Base-by-base conservation (phyloP, 2,888 invertebrate species). In the Drosophila ezoana region DNA sequence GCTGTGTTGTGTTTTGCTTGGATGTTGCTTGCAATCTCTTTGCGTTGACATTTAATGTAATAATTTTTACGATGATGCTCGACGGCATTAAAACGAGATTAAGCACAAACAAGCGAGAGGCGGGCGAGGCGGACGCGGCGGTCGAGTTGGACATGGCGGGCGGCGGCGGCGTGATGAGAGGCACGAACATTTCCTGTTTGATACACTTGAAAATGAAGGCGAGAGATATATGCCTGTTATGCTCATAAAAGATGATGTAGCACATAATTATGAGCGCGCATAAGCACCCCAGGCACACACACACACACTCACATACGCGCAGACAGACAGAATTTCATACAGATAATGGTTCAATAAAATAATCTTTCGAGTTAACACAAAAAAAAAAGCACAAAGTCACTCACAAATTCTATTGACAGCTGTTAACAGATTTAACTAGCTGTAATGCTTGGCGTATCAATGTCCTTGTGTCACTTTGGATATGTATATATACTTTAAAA, bases 21-120 rank as follows among this genome's bases (percentile, higher is more conserved):
- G 37, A 43, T 74, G 60, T 66, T 53, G 58, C 56, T 40, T 68
- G 67, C 59, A 49, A 63, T 68, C 61, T 60, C 66, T 68, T 62
- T 79, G 84, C 82, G 87, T 80, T 84, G 84, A 84, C 85, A 84
- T 84, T 81, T 87, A 84, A 84, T 87, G 87, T 84, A 84, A 84
- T 84, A 84, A 83, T 83, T 83, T 83, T 83, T 84, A 83, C 84
- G 84, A 84, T 88, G 88, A 88, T 83, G 88, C 88, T 83, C 86
- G 72, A 82, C 84, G 87, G 88, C 83, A 83, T 83, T 83, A 83
- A 83, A 83, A 88, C 88, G 77, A 83, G 88, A 83, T 83, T 83
- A 83, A 83, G 86, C 83, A 88, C 83, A 88, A 86, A 87, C 86
- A 83, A 83, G 81, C 85, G 72, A 79, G 79, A 37, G 65, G 41